Evolutionary conservation across 2,113 vertebrate species (phyloP), one percentile per base, ranked within the genome.

Genomic region (Beaufortia kweichowensis): DNA sequence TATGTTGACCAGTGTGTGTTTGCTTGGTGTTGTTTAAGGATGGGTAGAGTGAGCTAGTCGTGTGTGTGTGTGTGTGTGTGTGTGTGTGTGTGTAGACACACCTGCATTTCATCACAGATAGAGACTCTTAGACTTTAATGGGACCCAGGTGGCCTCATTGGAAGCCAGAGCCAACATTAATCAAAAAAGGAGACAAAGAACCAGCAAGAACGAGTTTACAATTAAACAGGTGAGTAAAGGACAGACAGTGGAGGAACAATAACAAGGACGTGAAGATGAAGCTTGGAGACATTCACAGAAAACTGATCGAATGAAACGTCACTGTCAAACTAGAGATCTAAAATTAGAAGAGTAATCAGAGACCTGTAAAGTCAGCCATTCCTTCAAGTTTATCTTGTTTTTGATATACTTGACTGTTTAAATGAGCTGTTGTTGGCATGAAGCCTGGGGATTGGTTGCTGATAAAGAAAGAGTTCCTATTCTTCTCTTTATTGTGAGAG

Each of bases 61-160:
- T 83, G 69, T 81, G n/a, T n/a, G n/a, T n/a, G n/a, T n/a, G n/a
- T n/a, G n/a, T n/a, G n/a, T n/a, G n/a, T n/a, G n/a, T n/a, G n/a
- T n/a, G n/a, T n/a, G n/a, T n/a, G n/a, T n/a, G n/a, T n/a, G 77
- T 75, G 56, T 61, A 48, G 28, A 35, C 66, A 82, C 86, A 88
- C 84, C 85, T 90, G 84, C 84, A 75, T 87, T 76, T 83, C 83
- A 91, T 90, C 85, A 86, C 62, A 84, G 77, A 74, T 81, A 64
- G 80, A 82, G 79, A 81, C 84, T 84, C 76, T 48, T 50, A 71
- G 83, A 81, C 76, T 83, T 76, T 88, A 90, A 91, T 89, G 83
- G 83, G 85, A 82, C 21, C 86, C 89, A 90, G 85, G 81, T 87
- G 81, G 66, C 28, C 79, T 73, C 67, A 80, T 83, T 70, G 67